These are phyloP conservation scores for Agriotes lineatus DNA, from an alignment of 2,888 invertebrate genomes.

Conservation along the genomic window DNA sequence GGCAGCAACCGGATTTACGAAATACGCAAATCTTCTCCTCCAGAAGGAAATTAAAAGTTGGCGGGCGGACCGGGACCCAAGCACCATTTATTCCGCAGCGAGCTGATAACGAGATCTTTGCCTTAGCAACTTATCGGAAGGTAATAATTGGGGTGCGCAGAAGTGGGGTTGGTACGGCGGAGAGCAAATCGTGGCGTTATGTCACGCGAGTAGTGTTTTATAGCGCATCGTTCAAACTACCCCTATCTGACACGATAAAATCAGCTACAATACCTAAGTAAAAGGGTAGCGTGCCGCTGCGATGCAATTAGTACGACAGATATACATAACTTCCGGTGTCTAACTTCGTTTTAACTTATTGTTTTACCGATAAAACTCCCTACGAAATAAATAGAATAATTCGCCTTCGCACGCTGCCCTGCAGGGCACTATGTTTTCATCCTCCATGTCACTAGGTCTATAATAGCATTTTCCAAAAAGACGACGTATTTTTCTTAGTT, in stretches of 20 bases:
- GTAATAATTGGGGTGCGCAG: conserved; percentile 14
- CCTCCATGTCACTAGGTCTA: too few species aligned
- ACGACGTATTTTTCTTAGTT: too few species aligned
- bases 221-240: conserved; percentile 42
- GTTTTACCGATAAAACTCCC: conserved; percentile 24
- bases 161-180: conserved; percentile 26
- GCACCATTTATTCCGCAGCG: background rate
- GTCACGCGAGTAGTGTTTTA: conserved; percentile 43
- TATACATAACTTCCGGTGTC: conserved; percentile 37
- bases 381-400: background rate
- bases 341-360: conserved; percentile 33
- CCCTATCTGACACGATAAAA: conserved; percentile 42
- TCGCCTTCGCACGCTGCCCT: background rate
- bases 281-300: conserved; percentile 34
- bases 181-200: conserved; percentile 30
- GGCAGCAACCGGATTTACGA: background rate
- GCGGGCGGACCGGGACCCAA: background rate
- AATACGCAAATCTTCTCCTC: conserved; percentile 7
- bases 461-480: too few species aligned
- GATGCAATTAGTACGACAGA: conserved; percentile 37
- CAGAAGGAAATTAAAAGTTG: conserved; percentile 2
- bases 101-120: background rate
- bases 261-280: conserved; percentile 36
- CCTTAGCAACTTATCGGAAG: conserved; percentile 3
- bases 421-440: too few species aligned